Base-by-base conservation (phyloP, 2,797 vertebrate genomes). In the Phoxinus dragarum region DNA sequence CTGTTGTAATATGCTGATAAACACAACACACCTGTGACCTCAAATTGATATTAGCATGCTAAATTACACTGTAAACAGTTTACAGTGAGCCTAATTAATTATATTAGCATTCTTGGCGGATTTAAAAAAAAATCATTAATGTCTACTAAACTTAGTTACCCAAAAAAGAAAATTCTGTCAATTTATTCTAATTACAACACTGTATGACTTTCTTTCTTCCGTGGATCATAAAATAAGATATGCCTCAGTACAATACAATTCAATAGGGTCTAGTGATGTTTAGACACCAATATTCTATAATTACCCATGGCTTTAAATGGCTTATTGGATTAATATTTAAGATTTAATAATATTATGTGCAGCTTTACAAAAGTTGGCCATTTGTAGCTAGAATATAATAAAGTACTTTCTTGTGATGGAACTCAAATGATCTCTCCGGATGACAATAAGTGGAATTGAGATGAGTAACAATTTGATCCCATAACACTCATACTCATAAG, bases 391-490 rank as follows among this genome's bases (percentile, higher is more conserved):
- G 69, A 8, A 68, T 64, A 42, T 47, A 61, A 31, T 52, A 66
- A 81, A 76, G n/a, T 19, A 56, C 76, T 85, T 88, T 89, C 80
- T 78, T 84, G 68, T 80, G 82, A 83, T 56, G 73, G 59, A 79
- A 74, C 86, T 83, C 73, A 54, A 84, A 76, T 79, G 31, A 52
- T 49, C 81, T 86, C 54, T 74, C 52, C 17, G 52, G 40, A 54
- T 38, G 31, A 56, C 77, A 64, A 44, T 7, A 59, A 79, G 31
- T 8, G 9, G 88, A 90, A 90, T 90, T 78, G 85, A 84, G 80
- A 86, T 69, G 81, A 75, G 42, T 76, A 85, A 91, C 90, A 87
- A 86, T 91, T 85, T 92, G 90, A 93, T 89, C 85, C 87, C 47
- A 44, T 74, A 68, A 88, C 84, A 82, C 68, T 38, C 56, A 66